Conservation (phyloP, 1,140 invertebrate genomes). For the Saccostrea cuccullata region DNA sequence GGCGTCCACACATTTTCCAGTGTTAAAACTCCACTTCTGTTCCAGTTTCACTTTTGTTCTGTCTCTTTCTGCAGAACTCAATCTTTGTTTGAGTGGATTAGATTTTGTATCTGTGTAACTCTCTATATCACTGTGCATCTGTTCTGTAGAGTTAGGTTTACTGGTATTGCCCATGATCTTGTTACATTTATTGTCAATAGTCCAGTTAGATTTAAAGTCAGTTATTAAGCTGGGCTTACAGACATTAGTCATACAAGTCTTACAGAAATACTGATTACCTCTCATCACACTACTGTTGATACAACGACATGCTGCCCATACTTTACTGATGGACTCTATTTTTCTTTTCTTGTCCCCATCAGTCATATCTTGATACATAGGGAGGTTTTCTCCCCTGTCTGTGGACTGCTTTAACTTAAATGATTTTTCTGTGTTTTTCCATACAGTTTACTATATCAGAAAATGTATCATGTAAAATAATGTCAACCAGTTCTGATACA, state of each 20-base stretch:
- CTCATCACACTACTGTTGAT: not conserved
- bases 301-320: not conserved
- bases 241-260: not conserved
- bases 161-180: too few species aligned
- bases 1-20: conserved; percentile 87
- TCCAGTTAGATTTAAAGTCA: not conserved
- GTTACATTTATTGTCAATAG: not conserved
- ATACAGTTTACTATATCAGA: not conserved
- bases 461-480: conserved; percentile 69
- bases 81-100: not conserved
- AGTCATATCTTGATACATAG: not conserved
- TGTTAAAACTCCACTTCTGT: conserved; percentile 81
- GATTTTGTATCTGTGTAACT: not conserved
- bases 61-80: not conserved
- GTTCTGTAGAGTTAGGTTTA: too few species aligned
- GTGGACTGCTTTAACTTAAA: not conserved
- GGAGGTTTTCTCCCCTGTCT: not conserved
- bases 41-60: not conserved
- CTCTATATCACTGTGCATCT: too few species aligned
- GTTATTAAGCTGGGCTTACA: not conserved
- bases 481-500: conserved; percentile 70
- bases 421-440: not conserved
- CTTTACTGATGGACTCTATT: not conserved
- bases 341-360: not conserved
- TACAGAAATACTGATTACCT: not conserved